Evolutionary conservation across 2,888 invertebrate species (phyloP).

Genomic region (Emmelina monodactyla): DNA sequence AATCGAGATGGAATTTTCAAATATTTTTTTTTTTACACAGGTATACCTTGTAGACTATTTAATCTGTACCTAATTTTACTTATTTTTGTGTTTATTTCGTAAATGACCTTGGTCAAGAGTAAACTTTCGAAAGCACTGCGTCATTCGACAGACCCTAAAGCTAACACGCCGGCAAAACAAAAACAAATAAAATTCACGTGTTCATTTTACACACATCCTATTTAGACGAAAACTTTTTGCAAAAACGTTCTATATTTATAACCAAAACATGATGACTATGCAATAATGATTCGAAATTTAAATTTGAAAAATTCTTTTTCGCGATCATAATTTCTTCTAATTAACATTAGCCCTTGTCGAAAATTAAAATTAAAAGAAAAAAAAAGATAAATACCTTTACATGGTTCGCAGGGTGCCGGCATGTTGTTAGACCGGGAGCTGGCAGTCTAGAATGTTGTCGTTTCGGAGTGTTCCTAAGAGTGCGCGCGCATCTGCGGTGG

Average conservation of each 20-base stretch:
- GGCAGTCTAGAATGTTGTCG: constrained; percentile 21
- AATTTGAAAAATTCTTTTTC: too few species aligned
- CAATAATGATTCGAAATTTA: too few species aligned
- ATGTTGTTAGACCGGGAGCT: constrained; percentile 25
- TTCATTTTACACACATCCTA: background rate
- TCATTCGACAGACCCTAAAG: constrained; percentile 7
- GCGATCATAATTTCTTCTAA: too few species aligned
- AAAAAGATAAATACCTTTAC: constrained; percentile 37
- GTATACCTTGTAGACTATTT: too few species aligned
- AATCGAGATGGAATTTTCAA: too few species aligned
- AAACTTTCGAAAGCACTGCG: constrained; percentile 9
- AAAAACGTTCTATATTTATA: too few species aligned
- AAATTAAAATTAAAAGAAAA: constrained; percentile 2
- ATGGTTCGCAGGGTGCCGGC: constrained; percentile 56
- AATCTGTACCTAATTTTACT: too few species aligned
- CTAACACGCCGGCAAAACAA: constrained; percentile 16
- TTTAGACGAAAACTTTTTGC: too few species aligned
- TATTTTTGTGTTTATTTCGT: too few species aligned
- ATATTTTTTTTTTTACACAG: too few species aligned
- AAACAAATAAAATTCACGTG: constrained; percentile 12
- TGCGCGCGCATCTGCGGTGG: constrained; percentile 37
- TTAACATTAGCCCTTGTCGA: too few species aligned
- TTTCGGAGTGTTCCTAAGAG: constrained; percentile 12
- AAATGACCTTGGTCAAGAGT: constrained; percentile 6
- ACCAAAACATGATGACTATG: too few species aligned